Base-by-base conservation (phyloP, 2,888 invertebrate species). In the Sabatieria punctata region DNA sequence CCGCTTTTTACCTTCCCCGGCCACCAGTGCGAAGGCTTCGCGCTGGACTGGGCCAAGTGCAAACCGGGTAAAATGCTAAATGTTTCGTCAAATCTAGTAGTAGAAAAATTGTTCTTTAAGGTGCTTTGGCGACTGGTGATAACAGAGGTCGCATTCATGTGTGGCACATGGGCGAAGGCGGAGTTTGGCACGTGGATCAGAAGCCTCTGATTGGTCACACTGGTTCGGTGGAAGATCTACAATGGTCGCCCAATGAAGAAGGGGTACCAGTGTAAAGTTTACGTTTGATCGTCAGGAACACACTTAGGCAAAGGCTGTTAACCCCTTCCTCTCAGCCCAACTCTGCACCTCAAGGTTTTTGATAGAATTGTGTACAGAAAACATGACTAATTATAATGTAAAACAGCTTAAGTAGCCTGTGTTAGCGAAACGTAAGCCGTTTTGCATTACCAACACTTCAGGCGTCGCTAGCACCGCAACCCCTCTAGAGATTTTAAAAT, bases 241-340 rank as follows among this genome's bases (percentile, higher is more conserved):
- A 95, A 63, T 97, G 97, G 97, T 93, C 93, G 49, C 93, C 93
- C 1, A 89, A 80, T 70, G 97, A 97, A 71, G 73, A 66, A 15
- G 71, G 82, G 70, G 89, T 89, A 79, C 71, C 74, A 33, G 11
- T 33, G 11, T 33, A 11, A 33, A 33, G n/a, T 33, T 13, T 33
- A 13, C n/a, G 13, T 33, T n/a, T 13, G 11, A 13, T 33, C n/a
- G n/a, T 13, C 33, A 11, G 11, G 11, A 11, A 11, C 33, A 11
- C 40, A 11, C 22, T 39, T 15, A 19, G 13, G 13, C 13, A 39
- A 39, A 39, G 40, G 11, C 13, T 13, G 11, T 33, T 33, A 13
- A 13, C n/a, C n/a, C n/a, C n/a, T n/a, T n/a, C n/a, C n/a, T n/a
- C n/a, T n/a, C n/a, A n/a, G n/a, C n/a, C n/a, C n/a, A n/a, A n/a